phyloP scores from a whole-genome alignment of 2,113 vertebrate genomes.

The Ophiodon elongatus region DNA sequence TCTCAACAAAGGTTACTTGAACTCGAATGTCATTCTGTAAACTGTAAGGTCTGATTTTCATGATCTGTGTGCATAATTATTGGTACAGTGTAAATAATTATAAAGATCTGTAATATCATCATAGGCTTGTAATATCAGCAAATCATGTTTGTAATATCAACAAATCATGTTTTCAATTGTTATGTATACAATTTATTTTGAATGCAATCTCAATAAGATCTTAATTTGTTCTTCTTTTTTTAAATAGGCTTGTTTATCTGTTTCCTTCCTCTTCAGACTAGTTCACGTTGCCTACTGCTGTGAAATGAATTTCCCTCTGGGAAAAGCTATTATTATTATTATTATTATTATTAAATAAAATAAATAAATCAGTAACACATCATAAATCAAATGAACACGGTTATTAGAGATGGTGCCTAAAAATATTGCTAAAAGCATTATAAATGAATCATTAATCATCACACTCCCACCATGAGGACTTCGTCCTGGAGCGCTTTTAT shows the following conservation, averaged over 20 bases:
- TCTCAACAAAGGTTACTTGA: neutral
- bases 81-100: neutral
- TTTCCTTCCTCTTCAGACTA: neutral
- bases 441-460: neutral
- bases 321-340: neutral
- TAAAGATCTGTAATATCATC: too few species aligned
- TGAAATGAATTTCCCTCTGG: neutral
- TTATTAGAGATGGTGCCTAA: neutral
- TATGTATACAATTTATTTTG: neutral
- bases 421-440: neutral
- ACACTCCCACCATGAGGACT: neutral
- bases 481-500: conserved; percentile 32
- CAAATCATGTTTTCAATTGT: neutral
- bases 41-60: neutral
- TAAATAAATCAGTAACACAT: neutral
- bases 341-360: neutral
- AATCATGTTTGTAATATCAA: neutral
- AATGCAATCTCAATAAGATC: neutral
- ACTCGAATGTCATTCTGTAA: neutral
- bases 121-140: neutral
- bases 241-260: neutral
- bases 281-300: neutral
- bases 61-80: neutral
- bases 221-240: neutral
- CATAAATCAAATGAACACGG: neutral